Evolutionary conservation across 1,140 invertebrate genomes (phyloP), one percentile per base, ranked within the genome.

Genomic region (Bombus huntii): DNA sequence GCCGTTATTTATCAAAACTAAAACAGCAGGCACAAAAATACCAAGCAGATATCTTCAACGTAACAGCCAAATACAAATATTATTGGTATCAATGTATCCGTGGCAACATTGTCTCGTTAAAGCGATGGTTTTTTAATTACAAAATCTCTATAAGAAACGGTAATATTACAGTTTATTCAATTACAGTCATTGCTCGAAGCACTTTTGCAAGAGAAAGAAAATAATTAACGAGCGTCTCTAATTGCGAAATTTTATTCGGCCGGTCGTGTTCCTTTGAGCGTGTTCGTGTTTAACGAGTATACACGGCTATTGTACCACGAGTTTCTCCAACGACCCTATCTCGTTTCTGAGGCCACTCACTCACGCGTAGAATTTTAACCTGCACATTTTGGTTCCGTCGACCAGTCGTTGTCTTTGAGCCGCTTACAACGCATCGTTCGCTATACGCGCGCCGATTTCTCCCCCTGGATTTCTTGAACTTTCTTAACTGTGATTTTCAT

Each of bases 301-400:
- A 42, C 42, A 42, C 42, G 5, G 47, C 31, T 42, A 84, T 83
- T 65, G 59, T 88, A 81, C 81, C 47, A 39, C n/a, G 28, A 81
- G 84, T 91, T 90, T 90, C 89, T 86, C 78, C 83, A 57, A 87
- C 83, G 74, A 90, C 76, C 81, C 84, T 91, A 88, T 90, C 86
- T 80, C 81, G 72, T 44, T 85, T 76, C 78, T 83, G 89, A 75
- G 86, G 53, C 89, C 89, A 88, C 81, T 90, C 87, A 87, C 87
- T 88, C 84, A 62, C 89, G 59, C 77, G 81, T 68, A 91, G 89
- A 91, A 91, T 91, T 91, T 91, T 88, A 91, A 91, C 78, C 79
- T 77, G 78, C 39, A 75, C 84, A 90, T 88, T 88, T 90, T 76
- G 87, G 83, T 88, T 70, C 77, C 81, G 73, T 78, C 83, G 70